A percentile compares a stretch with the other conserved stretches of the same genome.
Conservation (phyloP, 2,888 invertebrate species). For the Prostheceraeus crozeri region DNA sequence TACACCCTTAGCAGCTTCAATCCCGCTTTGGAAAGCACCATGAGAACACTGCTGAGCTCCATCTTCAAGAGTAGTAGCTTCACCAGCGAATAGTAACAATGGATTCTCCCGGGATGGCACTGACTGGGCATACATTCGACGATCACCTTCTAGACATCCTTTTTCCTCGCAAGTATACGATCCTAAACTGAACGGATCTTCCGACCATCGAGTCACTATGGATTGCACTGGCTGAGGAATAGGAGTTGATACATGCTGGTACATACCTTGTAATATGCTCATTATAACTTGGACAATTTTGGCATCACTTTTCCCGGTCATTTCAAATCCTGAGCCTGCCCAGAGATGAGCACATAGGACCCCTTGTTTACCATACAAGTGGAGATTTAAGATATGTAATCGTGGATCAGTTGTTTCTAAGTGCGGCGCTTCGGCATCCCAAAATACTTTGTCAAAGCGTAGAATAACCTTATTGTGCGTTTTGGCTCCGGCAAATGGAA, state of each 20-base stretch:
- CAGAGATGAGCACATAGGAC: conserved; percentile 37
- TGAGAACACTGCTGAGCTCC: conserved; percentile 39
- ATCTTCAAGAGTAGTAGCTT: conserved; percentile 33
- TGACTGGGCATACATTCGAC: conserved; percentile 29
- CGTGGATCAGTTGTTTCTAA: conserved; percentile 36
- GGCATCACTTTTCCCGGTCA: conserved; percentile 29
- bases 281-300: conserved; percentile 35
- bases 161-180: conserved; percentile 37
- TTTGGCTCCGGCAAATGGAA: conserved; percentile 36
- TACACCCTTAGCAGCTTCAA: too few relatives aligned
- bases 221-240: conserved; percentile 8
- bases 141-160: conserved; percentile 27
- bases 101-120: conserved; percentile 35
- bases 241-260: neutral
- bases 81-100: conserved; percentile 33
- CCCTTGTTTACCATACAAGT: conserved; percentile 35
- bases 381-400: conserved; percentile 36
- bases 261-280: conserved; percentile 30
- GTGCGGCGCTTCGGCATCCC: conserved; percentile 36
- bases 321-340: conserved; percentile 36
- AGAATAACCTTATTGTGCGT: conserved; percentile 39
- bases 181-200: conserved; percentile 37
- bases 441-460: too few relatives aligned
- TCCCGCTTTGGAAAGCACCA: conserved; percentile 38
- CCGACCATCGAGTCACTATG: conserved; percentile 38